Percentiles rank a stretch among this genome's conserved stretches.
Conservation (phyloP, 2,113 vertebrate species). For the Herpailurus yagouaroundi region DNA sequence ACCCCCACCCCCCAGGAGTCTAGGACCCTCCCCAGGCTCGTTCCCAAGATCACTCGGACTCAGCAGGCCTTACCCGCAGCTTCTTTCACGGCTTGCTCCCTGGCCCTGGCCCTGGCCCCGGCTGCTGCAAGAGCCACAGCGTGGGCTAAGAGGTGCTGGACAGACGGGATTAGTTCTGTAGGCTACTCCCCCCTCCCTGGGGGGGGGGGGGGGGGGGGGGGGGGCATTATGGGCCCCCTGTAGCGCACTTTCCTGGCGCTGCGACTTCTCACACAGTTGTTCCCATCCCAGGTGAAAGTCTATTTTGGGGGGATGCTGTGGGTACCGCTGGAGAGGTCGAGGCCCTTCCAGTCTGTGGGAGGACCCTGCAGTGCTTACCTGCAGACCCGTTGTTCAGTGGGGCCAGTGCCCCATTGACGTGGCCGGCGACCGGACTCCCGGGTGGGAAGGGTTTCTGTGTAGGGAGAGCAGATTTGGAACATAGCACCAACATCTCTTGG, state of each 20-base stretch:
- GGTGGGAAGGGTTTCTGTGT: constrained; percentile 76
- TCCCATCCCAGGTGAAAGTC: not conserved
- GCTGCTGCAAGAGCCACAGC: constrained; percentile 79
- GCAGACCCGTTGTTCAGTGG: constrained; percentile 73
- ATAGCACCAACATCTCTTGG: not conserved
- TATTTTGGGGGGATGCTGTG: not conserved
- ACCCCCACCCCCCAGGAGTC: not conserved
- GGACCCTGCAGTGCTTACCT: constrained; percentile 67
- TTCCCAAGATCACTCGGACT: not conserved
- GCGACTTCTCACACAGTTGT: not conserved
- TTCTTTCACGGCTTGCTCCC: constrained; percentile 57
- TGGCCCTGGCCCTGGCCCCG: not conserved
- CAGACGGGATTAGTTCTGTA: not conserved
- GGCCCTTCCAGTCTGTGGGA: not conserved
- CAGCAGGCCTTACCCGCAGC: constrained; percentile 71
- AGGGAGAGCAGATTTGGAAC: not conserved
- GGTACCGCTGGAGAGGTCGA: not conserved
- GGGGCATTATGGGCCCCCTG: not conserved
- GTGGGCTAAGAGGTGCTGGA: not conserved
- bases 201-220: too few relatives aligned
- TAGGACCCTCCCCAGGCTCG: not conserved
- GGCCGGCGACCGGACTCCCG: constrained; percentile 28
- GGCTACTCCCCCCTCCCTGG: not conserved
- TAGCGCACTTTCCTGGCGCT: not conserved
- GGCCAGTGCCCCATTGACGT: constrained; percentile 67